These are phyloP conservation scores for Corynorhinus townsendii DNA, from an alignment of 2,113 vertebrate species.

Conservation along the genomic window DNA sequence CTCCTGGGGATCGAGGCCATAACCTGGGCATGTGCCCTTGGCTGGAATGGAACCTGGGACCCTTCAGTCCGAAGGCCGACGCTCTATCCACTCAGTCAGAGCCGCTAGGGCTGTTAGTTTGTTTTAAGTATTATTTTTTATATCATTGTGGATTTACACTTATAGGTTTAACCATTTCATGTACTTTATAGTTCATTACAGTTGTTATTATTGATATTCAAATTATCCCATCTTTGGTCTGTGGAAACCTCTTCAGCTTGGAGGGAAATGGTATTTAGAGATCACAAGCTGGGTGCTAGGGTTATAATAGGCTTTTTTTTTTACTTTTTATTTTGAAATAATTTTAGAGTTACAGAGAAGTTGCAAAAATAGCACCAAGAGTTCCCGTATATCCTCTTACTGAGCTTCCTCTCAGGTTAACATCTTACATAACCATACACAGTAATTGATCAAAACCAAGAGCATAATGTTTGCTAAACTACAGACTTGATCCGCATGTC, in stretches of 20 bases:
- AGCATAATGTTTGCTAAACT: neutral
- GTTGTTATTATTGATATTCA: neutral
- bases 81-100: too few relatives aligned
- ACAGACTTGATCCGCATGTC: neutral
- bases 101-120: too few relatives aligned
- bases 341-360: constrained; percentile 33
- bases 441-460: neutral
- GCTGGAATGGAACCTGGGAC: too few relatives aligned
- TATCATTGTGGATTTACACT: neutral
- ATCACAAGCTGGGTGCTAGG: neutral
- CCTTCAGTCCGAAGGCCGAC: too few relatives aligned
- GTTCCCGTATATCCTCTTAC: constrained; percentile 2
- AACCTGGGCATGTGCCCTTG: too few relatives aligned
- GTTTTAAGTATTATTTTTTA: neutral
- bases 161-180: neutral
- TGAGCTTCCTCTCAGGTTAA: constrained; percentile 7
- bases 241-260: neutral
- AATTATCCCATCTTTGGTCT: neutral
- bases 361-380: constrained; percentile 38
- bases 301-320: neutral
- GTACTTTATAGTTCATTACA: neutral
- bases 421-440: neutral
- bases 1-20: too few relatives aligned
- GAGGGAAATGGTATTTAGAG: neutral
- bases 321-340: constrained; percentile 47